Conservation (phyloP, 2,888 invertebrate genomes). For the Neoaliturus tenellus region DNA sequence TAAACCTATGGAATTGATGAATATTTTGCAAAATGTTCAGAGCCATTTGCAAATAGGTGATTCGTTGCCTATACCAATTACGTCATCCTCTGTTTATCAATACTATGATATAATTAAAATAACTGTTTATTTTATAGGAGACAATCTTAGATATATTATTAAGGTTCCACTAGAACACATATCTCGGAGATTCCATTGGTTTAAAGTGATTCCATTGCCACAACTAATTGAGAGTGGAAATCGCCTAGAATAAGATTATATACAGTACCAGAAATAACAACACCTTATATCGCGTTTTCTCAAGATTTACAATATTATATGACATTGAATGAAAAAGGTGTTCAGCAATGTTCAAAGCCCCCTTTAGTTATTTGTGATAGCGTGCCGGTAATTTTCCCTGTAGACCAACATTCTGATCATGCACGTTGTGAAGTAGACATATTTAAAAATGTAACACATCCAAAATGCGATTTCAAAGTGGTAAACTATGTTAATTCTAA, state of each 20-base stretch:
- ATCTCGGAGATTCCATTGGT: slow-evolving; percentile 1
- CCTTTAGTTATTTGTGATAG: no score
- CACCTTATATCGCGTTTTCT: no score
- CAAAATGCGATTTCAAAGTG: not conserved
- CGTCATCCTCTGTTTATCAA: not conserved
- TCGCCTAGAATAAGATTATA: not conserved
- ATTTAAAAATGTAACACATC: not conserved
- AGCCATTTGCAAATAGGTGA: not conserved
- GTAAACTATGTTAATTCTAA: not conserved
- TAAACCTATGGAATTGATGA: slow-evolving; percentile 4
- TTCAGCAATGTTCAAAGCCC: no score
- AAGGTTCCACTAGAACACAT: slow-evolving; percentile 7
- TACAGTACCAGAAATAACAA: not conserved
- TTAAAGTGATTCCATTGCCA: slow-evolving; percentile 7
- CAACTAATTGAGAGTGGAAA: not conserved
- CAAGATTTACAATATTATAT: no score
- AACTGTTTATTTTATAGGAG: slow-evolving; percentile 1
- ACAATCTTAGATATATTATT: slow-evolving; percentile 15
- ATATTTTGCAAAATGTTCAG: slow-evolving; percentile 3
- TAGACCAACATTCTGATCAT: no score
- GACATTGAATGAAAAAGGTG: no score
- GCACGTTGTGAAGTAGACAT: not conserved
- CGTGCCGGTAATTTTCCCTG: no score
- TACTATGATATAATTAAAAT: slow-evolving; percentile 18
- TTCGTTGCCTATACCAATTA: not conserved